Conservation (phyloP, 2,888 invertebrate genomes). For the Synergus umbraculus region DNA sequence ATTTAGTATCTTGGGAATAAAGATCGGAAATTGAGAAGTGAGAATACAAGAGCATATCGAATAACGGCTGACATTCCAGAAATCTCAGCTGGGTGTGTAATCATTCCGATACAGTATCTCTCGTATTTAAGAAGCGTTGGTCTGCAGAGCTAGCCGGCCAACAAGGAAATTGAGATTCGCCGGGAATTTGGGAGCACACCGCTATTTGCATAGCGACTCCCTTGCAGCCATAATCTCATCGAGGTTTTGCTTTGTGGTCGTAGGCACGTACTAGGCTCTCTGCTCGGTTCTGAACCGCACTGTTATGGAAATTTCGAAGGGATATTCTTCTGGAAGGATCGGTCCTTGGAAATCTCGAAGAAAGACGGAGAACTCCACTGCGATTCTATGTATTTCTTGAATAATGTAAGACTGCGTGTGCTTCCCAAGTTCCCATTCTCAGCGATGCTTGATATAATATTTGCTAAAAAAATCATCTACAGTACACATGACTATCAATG, state of each 20-base stretch:
- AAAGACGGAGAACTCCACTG: constrained; percentile 17
- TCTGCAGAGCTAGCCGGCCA: constrained; percentile 40
- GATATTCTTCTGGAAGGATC: constrained; percentile 59
- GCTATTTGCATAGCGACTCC: constrained; percentile 58
- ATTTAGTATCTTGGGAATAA: not conserved
- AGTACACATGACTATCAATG: too few species aligned
- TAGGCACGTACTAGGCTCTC: constrained; percentile 56
- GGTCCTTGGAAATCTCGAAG: constrained; percentile 52
- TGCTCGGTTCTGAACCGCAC: constrained; percentile 47
- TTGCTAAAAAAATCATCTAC: not conserved
- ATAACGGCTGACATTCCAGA: constrained; percentile 40
- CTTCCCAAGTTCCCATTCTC: not conserved
- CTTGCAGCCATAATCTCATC: constrained; percentile 53
- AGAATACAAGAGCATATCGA: not conserved
- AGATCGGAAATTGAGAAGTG: not conserved
- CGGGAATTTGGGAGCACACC: constrained; percentile 55
- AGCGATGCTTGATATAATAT: not conserved
- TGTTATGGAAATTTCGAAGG: constrained; percentile 60
- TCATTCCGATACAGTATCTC: constrained; percentile 48
- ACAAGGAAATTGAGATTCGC: constrained; percentile 64
- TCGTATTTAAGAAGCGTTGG: constrained; percentile 52
- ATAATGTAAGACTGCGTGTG: constrained; percentile 22
- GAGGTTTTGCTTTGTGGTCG: constrained; percentile 59
- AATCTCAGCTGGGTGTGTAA: constrained; percentile 48
- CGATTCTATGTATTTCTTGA: constrained; percentile 32